A percentile compares a stretch with the other conserved stretches of the same genome.
phyloP scores from a whole-genome alignment of 2,113 vertebrate genomes.

The Manacus vitellinus region DNA sequence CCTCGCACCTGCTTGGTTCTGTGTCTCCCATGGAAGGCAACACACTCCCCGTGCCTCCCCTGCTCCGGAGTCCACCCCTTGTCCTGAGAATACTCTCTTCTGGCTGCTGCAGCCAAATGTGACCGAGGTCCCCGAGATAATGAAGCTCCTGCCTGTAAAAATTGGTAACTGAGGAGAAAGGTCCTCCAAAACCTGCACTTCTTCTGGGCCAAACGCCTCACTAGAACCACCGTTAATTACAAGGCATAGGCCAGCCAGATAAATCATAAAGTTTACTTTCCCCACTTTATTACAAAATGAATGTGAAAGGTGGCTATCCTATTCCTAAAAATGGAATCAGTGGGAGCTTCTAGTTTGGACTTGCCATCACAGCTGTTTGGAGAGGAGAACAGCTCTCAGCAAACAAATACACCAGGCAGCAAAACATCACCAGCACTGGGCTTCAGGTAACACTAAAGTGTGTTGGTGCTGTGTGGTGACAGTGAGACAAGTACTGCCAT shows the following conservation, averaged over 20 bases:
- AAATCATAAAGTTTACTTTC: not conserved
- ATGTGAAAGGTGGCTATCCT: rapidly evolving
- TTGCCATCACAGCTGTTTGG: rapidly evolving
- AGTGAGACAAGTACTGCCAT: rapidly evolving
- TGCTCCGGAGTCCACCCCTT: rapidly evolving
- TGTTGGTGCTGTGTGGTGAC: not conserved
- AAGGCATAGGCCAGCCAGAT: not conserved
- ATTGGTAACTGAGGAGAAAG: not conserved
- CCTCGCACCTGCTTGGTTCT: rapidly evolving
- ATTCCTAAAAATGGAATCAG: not conserved
- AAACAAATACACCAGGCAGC: not conserved
- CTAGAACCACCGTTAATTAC: not conserved
- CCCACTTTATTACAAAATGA: not conserved
- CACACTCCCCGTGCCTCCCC: rapidly evolving
- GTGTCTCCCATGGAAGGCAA: rapidly evolving
- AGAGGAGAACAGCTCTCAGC: not conserved
- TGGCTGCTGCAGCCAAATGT: not conserved
- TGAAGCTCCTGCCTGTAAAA: not conserved
- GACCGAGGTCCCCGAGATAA: rapidly evolving
- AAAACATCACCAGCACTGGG: not conserved
- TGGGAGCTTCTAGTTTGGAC: not conserved
- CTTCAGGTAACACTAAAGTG: rapidly evolving
- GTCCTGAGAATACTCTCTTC: not conserved
- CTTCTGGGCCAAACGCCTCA: not conserved
- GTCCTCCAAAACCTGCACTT: not conserved